Evolutionary conservation across 2,888 invertebrate species (phyloP), one percentile per base, ranked within the genome.

Genomic region (Cantharis nigra): DNA sequence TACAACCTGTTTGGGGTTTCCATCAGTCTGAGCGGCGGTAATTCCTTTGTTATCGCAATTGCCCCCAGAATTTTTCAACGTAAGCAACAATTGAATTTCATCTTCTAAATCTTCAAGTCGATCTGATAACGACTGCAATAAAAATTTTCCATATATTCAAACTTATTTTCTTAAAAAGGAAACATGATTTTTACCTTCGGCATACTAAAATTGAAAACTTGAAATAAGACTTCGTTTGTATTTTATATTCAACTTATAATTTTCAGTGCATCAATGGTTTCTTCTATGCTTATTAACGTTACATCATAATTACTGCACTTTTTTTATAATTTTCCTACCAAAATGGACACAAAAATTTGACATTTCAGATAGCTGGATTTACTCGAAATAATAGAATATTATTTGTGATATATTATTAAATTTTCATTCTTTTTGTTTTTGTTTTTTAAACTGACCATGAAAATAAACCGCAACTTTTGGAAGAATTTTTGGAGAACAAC

Each of bases 21-120:
- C 78, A 69, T 78, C 77, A 4, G 30, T 26, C 23, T 75, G 69
- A 33, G 71, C 72, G 11, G 74, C 75, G 18, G 76, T 62, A 3
- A 75, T 74, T 28, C 23, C 72, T 63, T 77, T 28, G 18, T 69
- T 49, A 9, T 76, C 49, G 20, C 76, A 72, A n/a, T 14, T 62
- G 1, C 67, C 63, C 10, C 7, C 65, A 70, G 65, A 72, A 76
- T 79, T 78, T 77, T 80, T 79, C 62, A 79, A 75, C 71, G 80
- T 79, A 33, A 82, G 80, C 72, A 83, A 77, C 67, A 79, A 33
- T 64, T 78, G 78, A 63, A 83, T 82, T 79, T 83, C 82, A 75
- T 82, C 80, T 79, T 83, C 83, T 20, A 83, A 70, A 77, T 82
- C 77, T 80, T 83, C 81, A 18, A 83, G 80, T 74, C 82, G 79